Evolutionary conservation across 2,113 vertebrate genomes (phyloP).

Genomic region (Fukomys damarensis): DNA sequence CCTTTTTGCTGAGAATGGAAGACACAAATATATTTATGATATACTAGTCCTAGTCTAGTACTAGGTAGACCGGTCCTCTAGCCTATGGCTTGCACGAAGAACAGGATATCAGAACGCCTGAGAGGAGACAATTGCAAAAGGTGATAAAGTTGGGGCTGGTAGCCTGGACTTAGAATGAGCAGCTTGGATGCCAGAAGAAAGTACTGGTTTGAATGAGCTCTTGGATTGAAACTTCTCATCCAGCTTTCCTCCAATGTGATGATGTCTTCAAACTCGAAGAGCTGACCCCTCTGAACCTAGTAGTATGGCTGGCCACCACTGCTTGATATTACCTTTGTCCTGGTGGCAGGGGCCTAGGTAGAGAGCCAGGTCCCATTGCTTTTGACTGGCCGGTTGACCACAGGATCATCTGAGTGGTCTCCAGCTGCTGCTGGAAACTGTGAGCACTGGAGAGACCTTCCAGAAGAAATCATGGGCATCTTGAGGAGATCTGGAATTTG

Average conservation of each 20-base stretch:
- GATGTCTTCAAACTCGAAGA: background rate
- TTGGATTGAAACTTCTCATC: background rate
- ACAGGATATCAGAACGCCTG: background rate
- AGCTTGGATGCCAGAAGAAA: background rate
- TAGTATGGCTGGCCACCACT: background rate
- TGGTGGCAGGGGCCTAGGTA: background rate
- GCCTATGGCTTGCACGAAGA: background rate
- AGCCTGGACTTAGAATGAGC: background rate
- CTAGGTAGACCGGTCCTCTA: background rate
- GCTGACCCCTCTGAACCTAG: background rate
- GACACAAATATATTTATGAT: background rate
- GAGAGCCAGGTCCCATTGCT: background rate
- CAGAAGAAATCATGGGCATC: background rate
- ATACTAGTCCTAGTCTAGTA: background rate
- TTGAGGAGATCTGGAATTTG: background rate
- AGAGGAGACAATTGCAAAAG: background rate
- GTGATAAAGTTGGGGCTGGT: background rate
- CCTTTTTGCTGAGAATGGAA: background rate
- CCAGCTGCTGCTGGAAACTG: background rate
- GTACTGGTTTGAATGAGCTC: background rate
- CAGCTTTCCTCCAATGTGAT: background rate
- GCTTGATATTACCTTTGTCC: background rate
- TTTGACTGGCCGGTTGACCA: background rate
- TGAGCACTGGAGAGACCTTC: background rate
- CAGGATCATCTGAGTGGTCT: background rate